Conservation (phyloP, 2,888 invertebrate genomes). For the Thelaira solivaga region DNA sequence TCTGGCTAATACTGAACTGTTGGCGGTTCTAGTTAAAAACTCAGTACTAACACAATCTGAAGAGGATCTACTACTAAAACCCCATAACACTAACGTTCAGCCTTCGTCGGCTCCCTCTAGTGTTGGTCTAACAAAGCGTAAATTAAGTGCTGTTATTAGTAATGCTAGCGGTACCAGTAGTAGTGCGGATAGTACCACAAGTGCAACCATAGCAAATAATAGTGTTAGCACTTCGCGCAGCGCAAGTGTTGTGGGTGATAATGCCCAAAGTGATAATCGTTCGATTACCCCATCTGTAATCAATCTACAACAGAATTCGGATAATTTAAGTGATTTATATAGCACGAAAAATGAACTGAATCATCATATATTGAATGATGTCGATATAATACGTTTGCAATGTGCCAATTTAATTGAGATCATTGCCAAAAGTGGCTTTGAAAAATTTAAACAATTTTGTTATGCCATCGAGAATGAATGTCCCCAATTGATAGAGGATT, state of each 20-base stretch:
- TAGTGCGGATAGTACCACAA: slow-evolving; percentile 59
- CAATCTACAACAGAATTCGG: slow-evolving; percentile 41
- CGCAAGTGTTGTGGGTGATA: slow-evolving; percentile 73
- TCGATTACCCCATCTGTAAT: slow-evolving; percentile 72
- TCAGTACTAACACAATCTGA: slow-evolving; percentile 81
- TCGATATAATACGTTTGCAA: slow-evolving; percentile 76
- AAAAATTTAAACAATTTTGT: slow-evolving; percentile 81
- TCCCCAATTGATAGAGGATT: slow-evolving; percentile 81
- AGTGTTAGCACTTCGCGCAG: slow-evolving; percentile 67
- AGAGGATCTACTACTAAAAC: slow-evolving; percentile 78
- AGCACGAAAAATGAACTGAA: slow-evolving; percentile 65
- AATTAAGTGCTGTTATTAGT: slow-evolving; percentile 71
- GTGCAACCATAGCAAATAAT: slow-evolving; percentile 53
- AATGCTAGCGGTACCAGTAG: slow-evolving; percentile 67
- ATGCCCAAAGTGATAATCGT: slow-evolving; percentile 72
- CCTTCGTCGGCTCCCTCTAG: slow-evolving; percentile 69
- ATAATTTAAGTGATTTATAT: slow-evolving; percentile 61
- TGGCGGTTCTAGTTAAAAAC: slow-evolving; percentile 82
- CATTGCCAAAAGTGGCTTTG: slow-evolving; percentile 81
- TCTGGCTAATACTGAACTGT: slow-evolving; percentile 81
- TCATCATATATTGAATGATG: slow-evolving; percentile 70
- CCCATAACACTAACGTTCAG: slow-evolving; percentile 64
- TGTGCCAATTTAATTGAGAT: slow-evolving; percentile 81
- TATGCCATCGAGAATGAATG: slow-evolving; percentile 81
- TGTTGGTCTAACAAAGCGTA: slow-evolving; percentile 70